phyloP scores from a whole-genome alignment of 2,797 vertebrate species.

The Staurois parvus region DNA sequence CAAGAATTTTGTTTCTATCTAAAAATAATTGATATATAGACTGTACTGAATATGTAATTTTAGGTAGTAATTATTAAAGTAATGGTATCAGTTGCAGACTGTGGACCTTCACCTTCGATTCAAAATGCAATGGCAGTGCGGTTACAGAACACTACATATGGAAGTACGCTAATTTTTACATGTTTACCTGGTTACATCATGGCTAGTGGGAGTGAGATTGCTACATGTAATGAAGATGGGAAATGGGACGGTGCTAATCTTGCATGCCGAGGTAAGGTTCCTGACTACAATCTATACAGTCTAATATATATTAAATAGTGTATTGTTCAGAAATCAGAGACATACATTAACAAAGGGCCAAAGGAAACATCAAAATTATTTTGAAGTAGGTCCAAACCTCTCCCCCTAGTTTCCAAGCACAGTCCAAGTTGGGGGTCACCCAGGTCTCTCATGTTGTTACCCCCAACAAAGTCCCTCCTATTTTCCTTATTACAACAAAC shows the following conservation, averaged over 20 bases:
- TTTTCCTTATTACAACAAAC: no score
- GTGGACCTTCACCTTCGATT: constrained; percentile 67
- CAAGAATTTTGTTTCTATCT: no score
- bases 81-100: constrained; percentile 66
- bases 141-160: constrained; percentile 59
- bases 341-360: no score
- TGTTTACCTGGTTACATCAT: constrained; percentile 64
- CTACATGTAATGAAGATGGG: constrained; percentile 66
- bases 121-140: constrained; percentile 48
- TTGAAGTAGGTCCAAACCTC: no score
- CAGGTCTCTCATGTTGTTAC: no score
- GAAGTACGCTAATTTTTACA: constrained; percentile 63
- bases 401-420: no score
- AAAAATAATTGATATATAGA: not conserved
- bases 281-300: not conserved
- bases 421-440: no score
- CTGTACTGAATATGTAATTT: not conserved
- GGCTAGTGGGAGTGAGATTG: constrained; percentile 51
- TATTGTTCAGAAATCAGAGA: not conserved
- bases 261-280: constrained; percentile 69
- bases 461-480: no score
- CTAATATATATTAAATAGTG: not conserved
- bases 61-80: not conserved
- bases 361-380: no score
- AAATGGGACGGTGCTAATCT: constrained; percentile 67